A percentile compares a stretch with the other conserved stretches of the same genome.
phyloP scores from a whole-genome alignment of 2,113 vertebrate species.

The Hyperoodon ampullatus region DNA sequence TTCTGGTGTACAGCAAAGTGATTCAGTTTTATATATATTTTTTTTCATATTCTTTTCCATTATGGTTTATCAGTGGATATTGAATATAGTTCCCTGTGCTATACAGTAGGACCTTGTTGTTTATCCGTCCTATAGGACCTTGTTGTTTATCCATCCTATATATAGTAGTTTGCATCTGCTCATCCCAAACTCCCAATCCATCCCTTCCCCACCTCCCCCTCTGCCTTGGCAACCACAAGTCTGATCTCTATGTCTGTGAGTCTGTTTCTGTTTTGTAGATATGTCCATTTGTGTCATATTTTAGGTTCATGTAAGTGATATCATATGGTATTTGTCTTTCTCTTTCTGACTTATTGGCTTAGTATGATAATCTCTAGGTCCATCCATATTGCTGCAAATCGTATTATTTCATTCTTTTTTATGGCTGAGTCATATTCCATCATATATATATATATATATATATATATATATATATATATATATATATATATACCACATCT shows the following conservation, averaged over 20 bases:
- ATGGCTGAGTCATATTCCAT: background rate
- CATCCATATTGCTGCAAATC: background rate
- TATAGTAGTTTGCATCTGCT: background rate
- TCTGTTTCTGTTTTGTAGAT: background rate
- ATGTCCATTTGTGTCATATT: background rate
- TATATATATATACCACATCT: background rate
- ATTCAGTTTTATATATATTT: background rate
- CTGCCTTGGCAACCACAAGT: background rate
- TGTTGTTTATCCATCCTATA: background rate
- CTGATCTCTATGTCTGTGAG: background rate
- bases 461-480: too few species aligned
- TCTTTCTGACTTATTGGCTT: background rate
- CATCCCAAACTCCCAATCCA: background rate
- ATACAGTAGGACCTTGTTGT: background rate
- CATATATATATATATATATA: background rate
- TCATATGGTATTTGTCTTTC: background rate
- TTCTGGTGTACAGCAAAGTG: background rate
- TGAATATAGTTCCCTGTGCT: background rate
- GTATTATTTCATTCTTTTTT: background rate
- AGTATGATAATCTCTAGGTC: background rate
- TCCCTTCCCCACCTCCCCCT: background rate
- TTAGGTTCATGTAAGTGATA: background rate
- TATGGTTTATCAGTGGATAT: background rate
- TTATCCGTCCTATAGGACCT: background rate
- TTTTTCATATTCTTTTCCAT: background rate